Conservation (phyloP, 2,797 vertebrate genomes). For the Loriculus beryllinus region DNA sequence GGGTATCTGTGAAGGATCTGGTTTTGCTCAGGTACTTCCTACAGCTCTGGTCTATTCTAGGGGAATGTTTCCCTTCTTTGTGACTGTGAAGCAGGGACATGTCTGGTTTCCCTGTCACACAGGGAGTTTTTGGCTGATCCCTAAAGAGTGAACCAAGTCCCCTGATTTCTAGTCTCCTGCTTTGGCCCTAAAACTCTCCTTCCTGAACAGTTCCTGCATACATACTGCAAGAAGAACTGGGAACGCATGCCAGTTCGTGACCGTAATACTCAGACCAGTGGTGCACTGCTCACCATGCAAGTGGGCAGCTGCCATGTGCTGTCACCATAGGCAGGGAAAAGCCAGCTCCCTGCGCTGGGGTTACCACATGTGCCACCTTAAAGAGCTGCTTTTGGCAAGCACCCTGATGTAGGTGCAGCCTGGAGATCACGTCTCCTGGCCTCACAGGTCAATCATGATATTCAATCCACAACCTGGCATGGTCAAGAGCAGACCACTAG, state of each 20-base stretch:
- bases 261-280: background rate
- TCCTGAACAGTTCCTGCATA: background rate
- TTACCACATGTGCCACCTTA: background rate
- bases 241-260: background rate
- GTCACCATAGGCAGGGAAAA: background rate
- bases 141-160: background rate
- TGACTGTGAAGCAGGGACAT: background rate
- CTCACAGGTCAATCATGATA: background rate
- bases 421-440: background rate
- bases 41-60: background rate
- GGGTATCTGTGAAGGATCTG: background rate
- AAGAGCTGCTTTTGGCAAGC: background rate
- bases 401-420: background rate
- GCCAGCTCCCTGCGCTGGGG: background rate
- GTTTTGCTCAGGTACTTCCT: background rate
- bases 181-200: background rate
- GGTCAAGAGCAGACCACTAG: background rate
- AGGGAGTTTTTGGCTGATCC: background rate
- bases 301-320: fast-evolving
- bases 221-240: background rate
- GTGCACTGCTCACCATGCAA: background rate
- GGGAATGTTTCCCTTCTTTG: background rate
- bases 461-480: background rate
- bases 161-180: background rate
- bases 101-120: background rate